Evolutionary conservation across 2,113 vertebrate genomes (phyloP).

Genomic region (Pelobates fuscus): DNA sequence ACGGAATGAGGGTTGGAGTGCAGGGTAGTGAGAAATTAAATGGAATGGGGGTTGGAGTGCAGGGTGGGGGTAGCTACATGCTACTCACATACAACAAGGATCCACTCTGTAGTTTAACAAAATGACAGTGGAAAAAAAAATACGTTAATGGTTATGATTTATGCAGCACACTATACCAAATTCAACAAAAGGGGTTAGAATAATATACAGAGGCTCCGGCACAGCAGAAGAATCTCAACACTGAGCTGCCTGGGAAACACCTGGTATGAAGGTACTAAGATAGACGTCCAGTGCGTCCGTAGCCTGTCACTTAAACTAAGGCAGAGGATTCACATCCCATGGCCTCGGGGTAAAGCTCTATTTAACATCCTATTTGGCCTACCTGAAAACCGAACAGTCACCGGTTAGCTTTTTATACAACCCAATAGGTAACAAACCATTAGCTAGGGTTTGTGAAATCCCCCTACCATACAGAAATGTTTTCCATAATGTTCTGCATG

Average conservation of each 20-base stretch:
- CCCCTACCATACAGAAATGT: too few species aligned
- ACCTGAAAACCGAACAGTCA: too few species aligned
- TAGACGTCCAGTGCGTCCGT: too few species aligned
- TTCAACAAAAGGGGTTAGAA: constrained; percentile 33
- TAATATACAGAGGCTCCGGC: background rate
- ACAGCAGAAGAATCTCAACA: background rate
- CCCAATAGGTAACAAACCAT: too few species aligned
- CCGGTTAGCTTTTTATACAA: too few species aligned
- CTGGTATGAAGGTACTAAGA: too few species aligned
- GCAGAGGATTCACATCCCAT: too few species aligned
- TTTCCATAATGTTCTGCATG: too few species aligned
- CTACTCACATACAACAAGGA: constrained; percentile 83
- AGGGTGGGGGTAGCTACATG: constrained; percentile 58
- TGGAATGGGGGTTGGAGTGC: constrained; percentile 1
- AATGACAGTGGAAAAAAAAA: constrained; percentile 61
- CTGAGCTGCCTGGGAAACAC: background rate
- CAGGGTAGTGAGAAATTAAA: constrained; percentile 20
- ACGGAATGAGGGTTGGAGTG: background rate
- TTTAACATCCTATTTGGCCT: too few species aligned
- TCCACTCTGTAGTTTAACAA: constrained; percentile 72
- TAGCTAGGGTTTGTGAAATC: too few species aligned
- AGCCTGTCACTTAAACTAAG: too few species aligned
- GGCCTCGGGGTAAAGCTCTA: too few species aligned
- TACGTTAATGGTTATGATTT: constrained; percentile 60
- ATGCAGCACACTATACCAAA: constrained; percentile 14